phyloP scores from a whole-genome alignment of 2,113 vertebrate species.

The Crotophaga sulcirostris region DNA sequence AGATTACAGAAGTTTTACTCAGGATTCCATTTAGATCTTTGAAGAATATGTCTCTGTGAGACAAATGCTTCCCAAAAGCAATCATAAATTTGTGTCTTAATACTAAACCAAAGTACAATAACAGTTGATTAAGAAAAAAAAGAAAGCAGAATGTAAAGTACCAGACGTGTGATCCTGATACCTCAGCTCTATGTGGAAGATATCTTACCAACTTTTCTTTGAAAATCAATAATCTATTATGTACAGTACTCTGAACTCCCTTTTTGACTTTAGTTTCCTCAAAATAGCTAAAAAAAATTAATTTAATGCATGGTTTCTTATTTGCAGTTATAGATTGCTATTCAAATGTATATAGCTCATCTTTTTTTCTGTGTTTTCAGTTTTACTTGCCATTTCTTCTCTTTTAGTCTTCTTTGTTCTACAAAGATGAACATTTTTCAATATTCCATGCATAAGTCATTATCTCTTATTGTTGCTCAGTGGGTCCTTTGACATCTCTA shows the following conservation, averaged over 20 bases:
- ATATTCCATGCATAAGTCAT: slow-evolving; percentile 40
- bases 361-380: slow-evolving; percentile 18
- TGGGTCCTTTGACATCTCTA: slow-evolving; percentile 24
- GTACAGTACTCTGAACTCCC: background rate
- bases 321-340: slow-evolving; percentile 17
- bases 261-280: background rate
- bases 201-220: background rate
- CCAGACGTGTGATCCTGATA: background rate
- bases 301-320: slow-evolving; percentile 36
- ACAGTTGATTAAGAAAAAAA: background rate
- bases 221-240: slow-evolving; percentile 51
- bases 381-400: slow-evolving; percentile 21
- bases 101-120: background rate
- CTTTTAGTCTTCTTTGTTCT: slow-evolving; percentile 41
- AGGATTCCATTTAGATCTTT: background rate
- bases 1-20: background rate
- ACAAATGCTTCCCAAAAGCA: background rate
- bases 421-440: slow-evolving; percentile 36
- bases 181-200: background rate
- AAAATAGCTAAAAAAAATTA: slow-evolving; percentile 14
- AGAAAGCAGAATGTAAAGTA: background rate
- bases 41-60: background rate
- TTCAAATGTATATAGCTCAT: background rate
- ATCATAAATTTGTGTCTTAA: background rate
- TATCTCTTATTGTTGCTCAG: slow-evolving; percentile 35